A percentile compares a stretch with the other conserved stretches of the same genome.
Conservation (phyloP, 2,113 vertebrate species). For the Ciconia boyciana region DNA sequence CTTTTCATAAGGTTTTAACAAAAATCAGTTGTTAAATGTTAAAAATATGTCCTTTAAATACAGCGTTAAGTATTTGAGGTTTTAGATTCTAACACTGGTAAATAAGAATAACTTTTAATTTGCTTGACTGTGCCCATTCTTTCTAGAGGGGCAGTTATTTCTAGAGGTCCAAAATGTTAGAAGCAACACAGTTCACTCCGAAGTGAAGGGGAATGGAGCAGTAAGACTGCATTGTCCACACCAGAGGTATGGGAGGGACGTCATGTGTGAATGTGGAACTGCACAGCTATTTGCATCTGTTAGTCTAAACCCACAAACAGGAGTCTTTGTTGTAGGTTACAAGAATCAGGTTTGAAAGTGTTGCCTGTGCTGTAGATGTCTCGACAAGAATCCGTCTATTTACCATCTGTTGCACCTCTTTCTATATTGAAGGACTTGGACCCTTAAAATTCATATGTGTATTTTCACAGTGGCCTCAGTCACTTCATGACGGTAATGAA, state of each 20-base stretch:
- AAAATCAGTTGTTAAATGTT: neutral
- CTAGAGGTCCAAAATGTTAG: neutral
- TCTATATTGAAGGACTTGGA: neutral
- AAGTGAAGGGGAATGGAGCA: neutral
- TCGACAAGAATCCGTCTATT: neutral
- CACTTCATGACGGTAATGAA: neutral
- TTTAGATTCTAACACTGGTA: neutral
- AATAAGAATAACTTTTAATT: neutral
- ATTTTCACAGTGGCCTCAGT: neutral
- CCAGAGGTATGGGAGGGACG: neutral
- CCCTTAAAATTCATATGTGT: neutral
- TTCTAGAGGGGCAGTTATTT: neutral
- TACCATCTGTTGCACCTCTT: neutral
- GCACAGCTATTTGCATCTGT: neutral
- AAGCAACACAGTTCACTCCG: neutral
- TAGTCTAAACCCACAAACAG: neutral
- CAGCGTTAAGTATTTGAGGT: neutral
- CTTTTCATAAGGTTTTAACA: neutral
- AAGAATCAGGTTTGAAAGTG: neutral
- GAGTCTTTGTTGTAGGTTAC: neutral
- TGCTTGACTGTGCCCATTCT: neutral
- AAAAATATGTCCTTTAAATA: neutral
- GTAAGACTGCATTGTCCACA: neutral
- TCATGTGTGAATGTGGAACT: neutral
- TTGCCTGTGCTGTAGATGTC: rapidly evolving